A percentile compares a stretch with the other conserved stretches of the same genome.
Evolutionary conservation across 2,888 invertebrate species (phyloP).

Genomic region (Bombylius discolor): DNA sequence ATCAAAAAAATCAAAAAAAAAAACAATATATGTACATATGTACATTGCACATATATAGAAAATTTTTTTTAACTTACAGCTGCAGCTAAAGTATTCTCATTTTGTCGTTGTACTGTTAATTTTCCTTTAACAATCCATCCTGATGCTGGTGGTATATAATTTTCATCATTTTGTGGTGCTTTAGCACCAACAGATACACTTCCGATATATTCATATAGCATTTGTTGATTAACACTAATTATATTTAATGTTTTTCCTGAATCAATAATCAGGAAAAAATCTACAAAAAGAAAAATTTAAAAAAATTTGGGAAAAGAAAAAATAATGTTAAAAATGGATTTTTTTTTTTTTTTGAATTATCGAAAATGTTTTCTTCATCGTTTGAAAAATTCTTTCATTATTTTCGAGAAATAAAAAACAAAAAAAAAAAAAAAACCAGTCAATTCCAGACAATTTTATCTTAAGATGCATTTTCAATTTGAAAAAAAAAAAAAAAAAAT

Average conservation of each 20-base stretch:
- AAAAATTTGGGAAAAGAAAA: no score
- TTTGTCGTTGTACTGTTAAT: slow-evolving; percentile 30
- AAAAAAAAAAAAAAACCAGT: no score
- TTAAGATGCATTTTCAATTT: no score
- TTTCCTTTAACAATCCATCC: slow-evolving; percentile 36
- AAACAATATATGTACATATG: no score
- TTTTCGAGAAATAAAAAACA: no score
- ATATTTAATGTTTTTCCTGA: slow-evolving; percentile 30
- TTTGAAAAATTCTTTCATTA: not conserved
- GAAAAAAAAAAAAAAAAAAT: no score
- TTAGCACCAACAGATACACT: slow-evolving; percentile 34
- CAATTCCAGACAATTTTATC: no score
- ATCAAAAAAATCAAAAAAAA: no score
- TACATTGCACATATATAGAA: no score
- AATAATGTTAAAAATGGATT: no score
- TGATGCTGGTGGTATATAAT: slow-evolving; percentile 30
- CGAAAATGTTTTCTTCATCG: no score
- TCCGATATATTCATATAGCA: slow-evolving; percentile 36
- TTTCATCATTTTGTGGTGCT: slow-evolving; percentile 32
- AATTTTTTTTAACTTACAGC: slow-evolving; percentile 25
- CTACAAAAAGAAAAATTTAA: not conserved
- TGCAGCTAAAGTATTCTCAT: slow-evolving; percentile 27
- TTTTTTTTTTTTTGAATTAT: no score
- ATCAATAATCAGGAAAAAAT: slow-evolving; percentile 16
- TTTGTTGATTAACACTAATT: slow-evolving; percentile 33